phyloP scores from a whole-genome alignment of 2,888 invertebrate species.

The Caenorhabditis doughertyi region DNA sequence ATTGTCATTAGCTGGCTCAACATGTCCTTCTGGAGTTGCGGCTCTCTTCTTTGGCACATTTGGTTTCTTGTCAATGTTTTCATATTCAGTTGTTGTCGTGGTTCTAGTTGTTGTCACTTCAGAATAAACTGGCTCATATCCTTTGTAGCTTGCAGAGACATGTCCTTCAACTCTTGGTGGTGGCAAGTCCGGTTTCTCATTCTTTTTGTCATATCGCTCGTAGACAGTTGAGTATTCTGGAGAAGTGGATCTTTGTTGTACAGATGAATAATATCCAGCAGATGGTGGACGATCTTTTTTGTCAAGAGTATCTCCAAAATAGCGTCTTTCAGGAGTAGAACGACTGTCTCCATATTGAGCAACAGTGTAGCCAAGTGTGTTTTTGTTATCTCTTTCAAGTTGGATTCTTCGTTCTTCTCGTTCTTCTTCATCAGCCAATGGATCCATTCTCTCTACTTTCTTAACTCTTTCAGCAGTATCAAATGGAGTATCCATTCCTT shows the following conservation, averaged over 20 bases:
- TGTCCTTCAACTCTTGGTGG: slow-evolving; percentile 60
- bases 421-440: slow-evolving; percentile 71
- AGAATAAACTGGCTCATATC: slow-evolving; percentile 64
- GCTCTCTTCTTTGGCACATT: slow-evolving; percentile 60
- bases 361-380: slow-evolving; percentile 76
- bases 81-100: slow-evolving; percentile 65
- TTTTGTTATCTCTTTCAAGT: slow-evolving; percentile 37
- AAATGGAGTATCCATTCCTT: slow-evolving; percentile 63
- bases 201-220: slow-evolving; percentile 65
- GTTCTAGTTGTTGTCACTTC: slow-evolving; percentile 67
- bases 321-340: slow-evolving; percentile 63
- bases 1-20: slow-evolving; percentile 50
- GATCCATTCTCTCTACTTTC: slow-evolving; percentile 73
- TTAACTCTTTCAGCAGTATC: slow-evolving; percentile 60
- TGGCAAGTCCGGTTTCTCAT: slow-evolving; percentile 57
- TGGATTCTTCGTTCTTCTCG: slow-evolving; percentile 62
- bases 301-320: slow-evolving; percentile 71
- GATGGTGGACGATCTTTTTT: slow-evolving; percentile 58
- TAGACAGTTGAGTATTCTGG: slow-evolving; percentile 71
- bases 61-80: slow-evolving; percentile 60
- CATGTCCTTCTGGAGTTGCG: slow-evolving; percentile 60
- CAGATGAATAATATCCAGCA: slow-evolving; percentile 49
- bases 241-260: slow-evolving; percentile 55
- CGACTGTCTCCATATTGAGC: slow-evolving; percentile 75
- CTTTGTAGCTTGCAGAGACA: slow-evolving; percentile 58